phyloP scores from a whole-genome alignment of 2,888 invertebrate genomes.

The Brachynemurus nebulosus region DNA sequence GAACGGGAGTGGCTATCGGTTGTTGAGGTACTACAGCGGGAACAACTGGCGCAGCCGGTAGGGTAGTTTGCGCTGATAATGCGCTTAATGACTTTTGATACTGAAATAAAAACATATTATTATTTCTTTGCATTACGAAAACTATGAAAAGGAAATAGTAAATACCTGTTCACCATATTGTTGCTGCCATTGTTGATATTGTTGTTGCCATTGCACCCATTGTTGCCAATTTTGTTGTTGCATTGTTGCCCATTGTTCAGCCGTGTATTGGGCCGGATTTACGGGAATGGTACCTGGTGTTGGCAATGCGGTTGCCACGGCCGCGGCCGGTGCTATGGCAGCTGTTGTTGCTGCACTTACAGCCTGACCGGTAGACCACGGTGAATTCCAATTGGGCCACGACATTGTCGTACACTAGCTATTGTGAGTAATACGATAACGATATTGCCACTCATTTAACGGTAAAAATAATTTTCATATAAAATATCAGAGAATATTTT shows the following conservation, averaged over 20 bases:
- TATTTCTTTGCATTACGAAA: conserved; percentile 7
- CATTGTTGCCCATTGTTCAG: conserved; percentile 53
- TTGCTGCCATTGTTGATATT: conserved; percentile 62
- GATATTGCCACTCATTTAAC: too few species aligned
- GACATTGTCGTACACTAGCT: too few species aligned
- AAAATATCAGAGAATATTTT: too few species aligned
- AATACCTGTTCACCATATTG: conserved; percentile 60
- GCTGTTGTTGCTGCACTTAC: not conserved
- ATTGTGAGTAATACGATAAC: too few species aligned
- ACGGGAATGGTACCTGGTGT: conserved; percentile 16
- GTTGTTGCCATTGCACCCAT: conserved; percentile 65
- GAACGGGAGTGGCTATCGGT: not conserved
- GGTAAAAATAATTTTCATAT: too few species aligned
- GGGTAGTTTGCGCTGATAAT: conserved; percentile 16
- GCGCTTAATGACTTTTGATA: conserved; percentile 38
- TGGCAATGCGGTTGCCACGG: conserved; percentile 7
- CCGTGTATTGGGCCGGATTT: conserved; percentile 35
- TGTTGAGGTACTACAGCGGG: conserved; percentile 15
- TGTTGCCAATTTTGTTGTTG: conserved; percentile 62
- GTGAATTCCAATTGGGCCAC: conserved; percentile 29
- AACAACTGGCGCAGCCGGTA: conserved; percentile 14
- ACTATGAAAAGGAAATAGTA: too few species aligned
- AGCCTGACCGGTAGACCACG: not conserved
- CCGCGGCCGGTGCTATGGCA: conserved; percentile 12
- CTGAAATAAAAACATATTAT: conserved; percentile 28